Conservation (phyloP, 2,113 vertebrate genomes). For the Mus musculus region DNA sequence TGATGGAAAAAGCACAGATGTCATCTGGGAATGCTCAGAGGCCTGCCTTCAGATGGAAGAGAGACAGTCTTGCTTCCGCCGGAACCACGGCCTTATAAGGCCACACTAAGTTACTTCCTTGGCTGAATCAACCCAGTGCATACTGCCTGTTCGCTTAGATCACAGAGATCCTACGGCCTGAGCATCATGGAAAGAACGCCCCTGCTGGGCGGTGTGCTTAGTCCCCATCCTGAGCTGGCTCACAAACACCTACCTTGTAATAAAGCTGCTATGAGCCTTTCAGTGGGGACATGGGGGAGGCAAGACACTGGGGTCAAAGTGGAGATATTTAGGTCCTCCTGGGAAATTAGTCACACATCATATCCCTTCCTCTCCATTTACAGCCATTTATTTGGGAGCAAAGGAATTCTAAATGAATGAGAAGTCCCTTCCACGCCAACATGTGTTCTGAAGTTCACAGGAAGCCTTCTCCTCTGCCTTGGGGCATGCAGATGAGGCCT, state of each 20-base stretch:
- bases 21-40: conserved; percentile 84
- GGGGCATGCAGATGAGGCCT: background rate
- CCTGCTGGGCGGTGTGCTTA: background rate
- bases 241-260: conserved; percentile 73
- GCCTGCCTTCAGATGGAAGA: conserved; percentile 52
- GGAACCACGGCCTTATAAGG: conserved; percentile 86
- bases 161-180: conserved; percentile 73
- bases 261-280: conserved; percentile 53
- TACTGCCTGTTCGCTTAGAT: conserved; percentile 76
- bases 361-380: conserved; percentile 49
- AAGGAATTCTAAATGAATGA: conserved; percentile 23
- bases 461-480: background rate
- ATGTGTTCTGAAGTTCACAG: conserved; percentile 47
- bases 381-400: conserved; percentile 63
- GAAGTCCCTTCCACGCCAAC: background rate
- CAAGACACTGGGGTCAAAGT: background rate
- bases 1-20: conserved; percentile 84
- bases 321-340: conserved; percentile 31
- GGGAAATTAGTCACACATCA: conserved; percentile 60
- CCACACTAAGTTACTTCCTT: conserved; percentile 71
- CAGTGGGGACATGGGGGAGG: conserved; percentile 9
- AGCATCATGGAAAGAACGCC: conserved; percentile 78
- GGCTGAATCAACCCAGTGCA: conserved; percentile 64
- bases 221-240: conserved; percentile 70
- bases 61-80: conserved; percentile 59